These are phyloP conservation scores for Pteromalus puparum DNA, from an alignment of 1,140 invertebrate genomes.

Conservation along the genomic window DNA sequence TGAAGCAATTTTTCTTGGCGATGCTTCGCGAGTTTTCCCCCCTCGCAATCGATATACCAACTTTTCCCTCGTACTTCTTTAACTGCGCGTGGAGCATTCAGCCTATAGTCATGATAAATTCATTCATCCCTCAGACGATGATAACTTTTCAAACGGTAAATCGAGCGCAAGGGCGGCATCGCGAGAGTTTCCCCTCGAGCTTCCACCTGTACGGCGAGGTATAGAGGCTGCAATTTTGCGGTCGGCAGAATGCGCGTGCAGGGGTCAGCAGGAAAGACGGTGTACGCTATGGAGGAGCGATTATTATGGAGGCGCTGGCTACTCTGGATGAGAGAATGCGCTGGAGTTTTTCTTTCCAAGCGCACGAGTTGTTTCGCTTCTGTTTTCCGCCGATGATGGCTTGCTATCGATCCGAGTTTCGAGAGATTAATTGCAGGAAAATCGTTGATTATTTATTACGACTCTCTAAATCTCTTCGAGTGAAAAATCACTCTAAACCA, in stretches of 20 bases:
- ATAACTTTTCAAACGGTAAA: conserved; percentile 18
- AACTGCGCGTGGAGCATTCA: too few species aligned
- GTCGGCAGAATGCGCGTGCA: not conserved
- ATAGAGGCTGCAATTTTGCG: conserved; percentile 24
- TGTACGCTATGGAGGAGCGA: not conserved
- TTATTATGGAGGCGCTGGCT: not conserved
- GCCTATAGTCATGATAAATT: not conserved
- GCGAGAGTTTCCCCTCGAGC: not conserved
- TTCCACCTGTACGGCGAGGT: not conserved
- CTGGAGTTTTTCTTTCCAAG: not conserved
- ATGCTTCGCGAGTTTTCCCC: too few species aligned
- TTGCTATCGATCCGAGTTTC: not conserved
- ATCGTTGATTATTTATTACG: not conserved
- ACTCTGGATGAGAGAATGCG: not conserved
- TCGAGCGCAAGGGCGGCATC: not conserved
- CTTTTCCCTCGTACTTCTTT: not conserved
- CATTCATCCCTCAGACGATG: not conserved
- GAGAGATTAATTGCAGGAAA: not conserved
- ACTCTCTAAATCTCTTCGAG: too few species aligned
- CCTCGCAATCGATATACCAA: too few species aligned
- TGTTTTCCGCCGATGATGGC: not conserved
- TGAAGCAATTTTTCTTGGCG: too few species aligned
- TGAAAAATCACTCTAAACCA: too few species aligned
- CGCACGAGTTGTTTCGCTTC: not conserved
- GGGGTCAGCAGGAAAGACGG: too few species aligned